These are phyloP conservation scores for Bovichtus diacanthus DNA, from an alignment of 2,797 vertebrate species.

Conservation along the genomic window DNA sequence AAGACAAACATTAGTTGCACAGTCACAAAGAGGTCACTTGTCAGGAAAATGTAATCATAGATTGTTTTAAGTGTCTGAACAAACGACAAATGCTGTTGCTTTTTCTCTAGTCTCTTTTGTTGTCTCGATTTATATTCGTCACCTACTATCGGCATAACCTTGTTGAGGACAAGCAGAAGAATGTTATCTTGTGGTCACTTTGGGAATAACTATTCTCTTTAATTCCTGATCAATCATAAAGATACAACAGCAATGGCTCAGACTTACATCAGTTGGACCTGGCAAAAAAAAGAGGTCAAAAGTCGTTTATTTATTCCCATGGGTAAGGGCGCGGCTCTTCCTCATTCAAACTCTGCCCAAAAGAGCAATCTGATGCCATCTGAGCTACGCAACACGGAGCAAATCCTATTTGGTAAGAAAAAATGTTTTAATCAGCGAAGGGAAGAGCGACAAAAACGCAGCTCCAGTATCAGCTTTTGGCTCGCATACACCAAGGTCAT, in stretches of 20 bases:
- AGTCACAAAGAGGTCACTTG: not conserved
- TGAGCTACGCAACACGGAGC: constrained; percentile 51
- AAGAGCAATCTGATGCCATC: constrained; percentile 73
- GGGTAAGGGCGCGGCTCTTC: constrained; percentile 26
- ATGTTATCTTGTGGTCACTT: not conserved
- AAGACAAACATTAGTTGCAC: not conserved
- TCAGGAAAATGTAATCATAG: not conserved
- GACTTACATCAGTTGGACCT: not conserved
- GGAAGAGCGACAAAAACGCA: not conserved
- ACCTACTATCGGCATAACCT: not conserved
- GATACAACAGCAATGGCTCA: not conserved
- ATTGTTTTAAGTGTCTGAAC: not conserved
- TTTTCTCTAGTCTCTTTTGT: not conserved
- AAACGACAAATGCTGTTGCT: not conserved
- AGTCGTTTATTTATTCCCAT: constrained; percentile 55
- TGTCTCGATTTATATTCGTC: not conserved
- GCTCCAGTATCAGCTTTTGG: constrained; percentile 34
- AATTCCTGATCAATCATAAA: not conserved
- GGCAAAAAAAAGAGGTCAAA: constrained; percentile 42
- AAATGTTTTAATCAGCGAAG: constrained; percentile 62
- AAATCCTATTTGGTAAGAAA: constrained; percentile 62
- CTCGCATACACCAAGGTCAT: constrained; percentile 58
- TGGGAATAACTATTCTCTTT: not conserved
- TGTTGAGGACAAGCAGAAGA: not conserved
- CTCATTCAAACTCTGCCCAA: constrained; percentile 40